These are phyloP conservation scores for Bombus impatiens DNA, from an alignment of 1,140 invertebrate genomes.

Conservation along the genomic window DNA sequence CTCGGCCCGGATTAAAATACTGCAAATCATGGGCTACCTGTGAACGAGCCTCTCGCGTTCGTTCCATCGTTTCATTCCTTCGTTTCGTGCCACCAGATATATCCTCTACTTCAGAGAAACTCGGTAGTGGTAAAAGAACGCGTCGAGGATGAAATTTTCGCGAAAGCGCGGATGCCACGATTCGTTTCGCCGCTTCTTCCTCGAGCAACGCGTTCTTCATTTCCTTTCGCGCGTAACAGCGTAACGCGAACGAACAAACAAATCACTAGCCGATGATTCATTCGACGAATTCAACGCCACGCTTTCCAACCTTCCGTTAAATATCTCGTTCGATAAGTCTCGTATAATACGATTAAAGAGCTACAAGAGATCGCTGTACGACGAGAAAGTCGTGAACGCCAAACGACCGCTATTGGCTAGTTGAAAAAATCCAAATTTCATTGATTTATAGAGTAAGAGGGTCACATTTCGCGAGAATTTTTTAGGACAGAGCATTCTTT, in stretches of 20 bases:
- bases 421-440: background rate
- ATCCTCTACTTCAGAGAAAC: background rate
- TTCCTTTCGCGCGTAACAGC: background rate
- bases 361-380: too few relatives aligned
- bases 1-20: conserved; percentile 76
- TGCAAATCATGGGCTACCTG: conserved; percentile 82
- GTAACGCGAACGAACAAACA: background rate
- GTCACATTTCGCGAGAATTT: background rate
- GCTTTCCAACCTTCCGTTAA: background rate
- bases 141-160: conserved; percentile 28
- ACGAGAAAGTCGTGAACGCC: too few relatives aligned
- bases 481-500: background rate
- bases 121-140: background rate
- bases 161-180: conserved; percentile 37
- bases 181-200: conserved; percentile 32
- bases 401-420: too few relatives aligned
- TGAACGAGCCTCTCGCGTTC: conserved; percentile 53
- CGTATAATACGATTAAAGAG: too few relatives aligned
- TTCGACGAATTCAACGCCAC: background rate
- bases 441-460: background rate
- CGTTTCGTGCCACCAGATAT: conserved; percentile 4
- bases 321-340: background rate
- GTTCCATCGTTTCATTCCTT: conserved; percentile 25
- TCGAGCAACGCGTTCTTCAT: background rate
- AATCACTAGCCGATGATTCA: background rate